Base-by-base conservation (phyloP, 2,888 invertebrate genomes). In the Minunthozetes semirufus region DNA sequence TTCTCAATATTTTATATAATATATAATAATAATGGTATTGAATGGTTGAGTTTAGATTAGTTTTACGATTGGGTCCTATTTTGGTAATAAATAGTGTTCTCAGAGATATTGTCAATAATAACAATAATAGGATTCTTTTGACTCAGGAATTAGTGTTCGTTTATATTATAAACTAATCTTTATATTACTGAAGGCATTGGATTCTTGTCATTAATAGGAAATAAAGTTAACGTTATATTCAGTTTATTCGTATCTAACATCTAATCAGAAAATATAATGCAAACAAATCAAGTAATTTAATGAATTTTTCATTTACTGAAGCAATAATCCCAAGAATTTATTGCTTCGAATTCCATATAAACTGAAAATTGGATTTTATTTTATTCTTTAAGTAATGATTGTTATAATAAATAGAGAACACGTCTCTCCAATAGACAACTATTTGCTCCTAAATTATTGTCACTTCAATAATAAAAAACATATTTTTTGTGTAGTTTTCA, bases 261-360 rank as follows among this genome's bases (percentile, higher is more conserved):
- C 42, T 42, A 42, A 42, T 42, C 42, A 33, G 11, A 4, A 42
- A 42, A 42, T 42, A 42, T 42, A 42, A 42, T 42, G 42, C 42
- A 42, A 42, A 42, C 42, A 42, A 42, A 42, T 42, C 42, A 42
- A 42, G 42, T 42, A 42, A 22, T 19, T 56, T 22, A 13, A 22
- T 56, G 25, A 56, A 56, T 56, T 56, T 56, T 56, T 56, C 56
- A 56, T 56, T 22, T 56, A 56, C 56, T 19, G 13, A 22, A 56
- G 25, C 22, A 56, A 50, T 50, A 50, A 50, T 50, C 25, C 56
- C n/a, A 56, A 25, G 25, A 56, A 56, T 56, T 56, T 56, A 56
- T 56, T 56, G 56, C 50, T 50, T 56, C 56, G 25, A 56, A 56
- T 22, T 56, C 25, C 56, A 2, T 4, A 56, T 22, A 13, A 56